Evolutionary conservation across 2,113 vertebrate genomes (phyloP), one percentile per base, ranked within the genome.

Genomic region (Sturnus vulgaris): DNA sequence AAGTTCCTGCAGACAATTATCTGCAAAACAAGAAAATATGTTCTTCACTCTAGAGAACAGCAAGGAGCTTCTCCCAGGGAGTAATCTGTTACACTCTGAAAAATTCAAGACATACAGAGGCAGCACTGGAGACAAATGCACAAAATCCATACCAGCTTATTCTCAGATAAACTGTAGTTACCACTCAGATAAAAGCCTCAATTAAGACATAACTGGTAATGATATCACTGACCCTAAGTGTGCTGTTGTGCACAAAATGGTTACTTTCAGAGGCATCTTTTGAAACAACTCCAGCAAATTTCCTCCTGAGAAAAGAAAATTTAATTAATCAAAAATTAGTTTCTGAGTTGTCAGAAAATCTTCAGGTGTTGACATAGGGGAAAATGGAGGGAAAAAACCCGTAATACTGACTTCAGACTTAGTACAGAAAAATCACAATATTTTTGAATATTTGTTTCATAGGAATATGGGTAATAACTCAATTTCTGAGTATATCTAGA

Each of bases 171-270:
- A 22, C 11, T 44, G 14, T 40, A 28, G 15, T 25, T 90, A 9
- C 11, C 5, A 60, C 8, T 60, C 12, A 57, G 9, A 61, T 20
- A 56, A 2, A 80, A 85, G 19, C 4, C 5, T 49, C 46, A 60
- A 1, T 28, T 71, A 52, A 52, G 15, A 40, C 2, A 4, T 24
- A 61, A 20, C 21, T 30, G 18, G 3, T 49, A 70, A 49, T 44
- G 2, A 17, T 23, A 69, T 14, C 8, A 65, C 17, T 57, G n/a
- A 76, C 12, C 8, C 9, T 80, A n/a, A 53, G 47, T 5, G 11
- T 9, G 20, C 4, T 55, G 9, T 20, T 69, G 24, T 52, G 24
- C 5, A 16, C 12, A 76, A 64, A 85, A 71, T 2, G 0, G 0
- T 22, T 64, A 30, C 6, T 59, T 78, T 52, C 12, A 15, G 14